These are phyloP conservation scores for Cepaea nemoralis DNA, from an alignment of 1,140 invertebrate species.

Conservation along the genomic window DNA sequence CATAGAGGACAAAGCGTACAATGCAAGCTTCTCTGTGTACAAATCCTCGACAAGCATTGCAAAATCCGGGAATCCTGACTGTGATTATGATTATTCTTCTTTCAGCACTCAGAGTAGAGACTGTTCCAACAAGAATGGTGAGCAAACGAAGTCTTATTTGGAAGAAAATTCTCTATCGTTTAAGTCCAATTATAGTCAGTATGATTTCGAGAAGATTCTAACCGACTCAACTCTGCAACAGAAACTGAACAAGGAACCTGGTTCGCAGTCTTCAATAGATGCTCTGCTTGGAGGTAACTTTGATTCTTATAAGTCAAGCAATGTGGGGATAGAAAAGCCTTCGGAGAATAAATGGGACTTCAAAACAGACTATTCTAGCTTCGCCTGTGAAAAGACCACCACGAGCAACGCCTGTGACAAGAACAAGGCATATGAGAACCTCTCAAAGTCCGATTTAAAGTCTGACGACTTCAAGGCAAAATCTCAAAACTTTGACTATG, in stretches of 20 bases:
- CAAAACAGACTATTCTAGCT: neutral
- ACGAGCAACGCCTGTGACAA: neutral
- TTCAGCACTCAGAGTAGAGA: neutral
- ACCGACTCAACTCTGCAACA: neutral
- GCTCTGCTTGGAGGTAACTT: neutral
- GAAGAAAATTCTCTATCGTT: neutral
- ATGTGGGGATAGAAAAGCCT: neutral
- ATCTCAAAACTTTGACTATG: neutral
- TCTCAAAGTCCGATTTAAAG: neutral
- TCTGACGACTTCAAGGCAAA: neutral
- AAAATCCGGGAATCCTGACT: neutral
- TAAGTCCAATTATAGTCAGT: neutral
- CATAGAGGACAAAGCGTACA: neutral
- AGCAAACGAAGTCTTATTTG: neutral
- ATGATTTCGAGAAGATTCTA: neutral
- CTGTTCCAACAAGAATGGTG: neutral
- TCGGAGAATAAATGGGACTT: neutral
- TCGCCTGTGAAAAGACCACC: neutral
- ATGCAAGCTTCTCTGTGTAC: neutral
- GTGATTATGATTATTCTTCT: neutral
- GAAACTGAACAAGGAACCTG: neutral
- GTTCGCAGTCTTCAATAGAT: neutral
- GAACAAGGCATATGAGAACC: neutral
- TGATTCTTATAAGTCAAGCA: neutral
- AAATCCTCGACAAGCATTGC: neutral